Percentiles rank a stretch among this genome's conserved stretches.
Conservation (phyloP, 2,888 invertebrate species). For the Stegophylla sp. region DNA sequence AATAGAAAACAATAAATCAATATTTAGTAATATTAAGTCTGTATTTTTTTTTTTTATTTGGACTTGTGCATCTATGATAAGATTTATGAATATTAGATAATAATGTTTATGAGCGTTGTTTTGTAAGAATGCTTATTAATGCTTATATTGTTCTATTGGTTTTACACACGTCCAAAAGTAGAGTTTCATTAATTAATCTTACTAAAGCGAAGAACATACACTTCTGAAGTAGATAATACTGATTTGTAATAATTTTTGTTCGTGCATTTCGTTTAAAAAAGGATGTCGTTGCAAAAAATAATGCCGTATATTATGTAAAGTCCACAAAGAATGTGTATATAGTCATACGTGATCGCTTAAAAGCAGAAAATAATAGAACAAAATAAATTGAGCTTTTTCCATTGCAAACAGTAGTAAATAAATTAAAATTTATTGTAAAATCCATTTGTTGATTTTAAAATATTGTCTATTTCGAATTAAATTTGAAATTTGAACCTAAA, state of each 20-base stretch:
- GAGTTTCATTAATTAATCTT: neutral
- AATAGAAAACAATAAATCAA: neutral
- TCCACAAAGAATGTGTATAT: neutral
- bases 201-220: too few relatives aligned
- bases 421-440: too few relatives aligned
- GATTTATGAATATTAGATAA: too few relatives aligned
- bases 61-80: too few relatives aligned
- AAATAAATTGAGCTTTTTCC: neutral
- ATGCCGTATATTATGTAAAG: neutral
- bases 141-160: neutral
- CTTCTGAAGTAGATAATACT: too few relatives aligned
- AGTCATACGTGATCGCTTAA: neutral
- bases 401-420: too few relatives aligned
- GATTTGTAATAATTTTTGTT: neutral
- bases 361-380: conserved; percentile 6
- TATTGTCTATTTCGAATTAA: conserved; percentile 1
- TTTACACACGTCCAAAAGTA: neutral
- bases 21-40: neutral
- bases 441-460: neutral
- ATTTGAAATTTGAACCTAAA: neutral
- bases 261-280: neutral
- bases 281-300: neutral
- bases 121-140: neutral
- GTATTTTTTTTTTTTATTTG: too few relatives aligned
- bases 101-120: neutral